phyloP scores from a whole-genome alignment of 2,888 invertebrate species.

The Mesorhabditis sp. region DNA sequence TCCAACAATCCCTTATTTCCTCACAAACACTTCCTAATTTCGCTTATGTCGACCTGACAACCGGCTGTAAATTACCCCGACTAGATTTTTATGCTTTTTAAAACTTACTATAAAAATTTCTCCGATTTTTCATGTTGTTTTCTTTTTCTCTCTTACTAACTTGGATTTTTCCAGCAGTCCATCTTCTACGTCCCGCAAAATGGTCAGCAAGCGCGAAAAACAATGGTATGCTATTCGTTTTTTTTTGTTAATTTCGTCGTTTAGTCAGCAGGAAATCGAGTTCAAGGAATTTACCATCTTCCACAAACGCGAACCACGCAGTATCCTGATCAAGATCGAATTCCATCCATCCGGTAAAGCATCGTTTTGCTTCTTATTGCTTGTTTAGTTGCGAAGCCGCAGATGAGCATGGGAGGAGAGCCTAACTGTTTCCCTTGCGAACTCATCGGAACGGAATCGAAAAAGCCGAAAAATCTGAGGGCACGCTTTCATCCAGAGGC shows the following conservation, averaged over 20 bases:
- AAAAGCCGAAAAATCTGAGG: conserved; percentile 1
- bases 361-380: no score
- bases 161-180: no score
- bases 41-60: no score
- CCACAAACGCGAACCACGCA: neutral
- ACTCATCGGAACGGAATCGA: neutral
- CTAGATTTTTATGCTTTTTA: neutral
- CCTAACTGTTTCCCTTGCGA: neutral
- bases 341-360: neutral
- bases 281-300: no score
- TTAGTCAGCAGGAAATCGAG: neutral
- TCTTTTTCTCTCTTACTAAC: conserved; percentile 1
- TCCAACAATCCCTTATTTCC: no score
- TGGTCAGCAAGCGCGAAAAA: neutral
- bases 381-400: neutral
- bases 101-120: neutral
- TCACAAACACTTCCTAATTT: no score
- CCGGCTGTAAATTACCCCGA: neutral
- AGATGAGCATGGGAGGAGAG: neutral
- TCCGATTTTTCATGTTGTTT: neutral
- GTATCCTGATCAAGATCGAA: neutral
- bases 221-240: neutral
- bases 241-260: neutral
- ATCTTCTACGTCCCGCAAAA: no score
- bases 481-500: conserved; percentile 6